Evolutionary conservation across 2,888 invertebrate species (phyloP), one percentile per base, ranked within the genome.

Genomic region (Plebejus argus): DNA sequence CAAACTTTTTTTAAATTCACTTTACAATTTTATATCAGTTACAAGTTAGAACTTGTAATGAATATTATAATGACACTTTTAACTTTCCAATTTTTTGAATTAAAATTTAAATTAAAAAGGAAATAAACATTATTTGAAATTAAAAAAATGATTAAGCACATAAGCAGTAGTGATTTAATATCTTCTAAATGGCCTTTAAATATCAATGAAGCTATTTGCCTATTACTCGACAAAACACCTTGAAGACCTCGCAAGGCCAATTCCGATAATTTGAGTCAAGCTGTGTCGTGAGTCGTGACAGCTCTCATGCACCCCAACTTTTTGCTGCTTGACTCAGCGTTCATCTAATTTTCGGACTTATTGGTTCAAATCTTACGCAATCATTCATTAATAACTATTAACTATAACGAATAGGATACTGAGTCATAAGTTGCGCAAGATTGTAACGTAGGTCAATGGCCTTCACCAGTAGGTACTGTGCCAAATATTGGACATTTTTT

Each of bases 351-450:
- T 61, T 61, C 23, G 58, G 23, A 3, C 5, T 18, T 15, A 33
- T 66, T 66, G 28, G 66, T 5, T 66, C 66, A 61, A 3, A 58
- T 66, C 28, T 66, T 66, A 33, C 28, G 66, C 28, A 66, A 66
- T 72, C 72, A 72, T 72, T 66, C n/a, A 45, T 72, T 39, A 20
- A 72, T 45, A 72, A 72, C 23, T 45, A n/a, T n/a, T n/a, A n/a
- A n/a, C n/a, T n/a, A n/a, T n/a, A 4, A 72, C 20, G 20, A 10
- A 23, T 45, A 72, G 45, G 20, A 45, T 35, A 39, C 7, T 74
- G 74, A 74, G 28, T 74, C 74, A 74, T 10, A 20, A 45, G 39
- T 20, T 72, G 49, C 74, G 49, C 74, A 74, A 74, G 20, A 28
- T 49, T 53, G 45, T 28, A 66, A 15, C 5, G 23, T 53, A 28